Percentiles rank a stretch among this genome's conserved stretches.
Conservation (phyloP, 2,113 vertebrate species). For the Actenoides hombroni region DNA sequence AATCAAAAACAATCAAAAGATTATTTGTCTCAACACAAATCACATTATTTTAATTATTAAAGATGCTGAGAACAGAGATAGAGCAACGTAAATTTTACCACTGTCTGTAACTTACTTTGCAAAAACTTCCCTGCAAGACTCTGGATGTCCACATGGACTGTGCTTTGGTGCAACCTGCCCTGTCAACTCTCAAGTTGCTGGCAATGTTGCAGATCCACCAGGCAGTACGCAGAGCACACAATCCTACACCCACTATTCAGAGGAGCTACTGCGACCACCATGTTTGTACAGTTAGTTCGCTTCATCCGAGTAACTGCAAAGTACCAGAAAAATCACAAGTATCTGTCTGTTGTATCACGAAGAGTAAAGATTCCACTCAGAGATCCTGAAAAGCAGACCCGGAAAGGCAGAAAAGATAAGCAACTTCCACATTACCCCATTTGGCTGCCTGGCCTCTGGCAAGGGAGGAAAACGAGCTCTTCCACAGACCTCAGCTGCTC, state of each 20-base stretch:
- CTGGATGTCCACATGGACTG: background rate
- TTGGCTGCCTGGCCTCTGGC: background rate
- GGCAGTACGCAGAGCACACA: rapidly evolving
- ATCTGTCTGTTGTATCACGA: background rate
- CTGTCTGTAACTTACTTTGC: background rate
- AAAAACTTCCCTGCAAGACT: background rate
- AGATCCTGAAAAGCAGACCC: background rate
- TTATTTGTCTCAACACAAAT: background rate
- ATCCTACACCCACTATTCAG: background rate
- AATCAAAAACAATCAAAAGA: background rate
- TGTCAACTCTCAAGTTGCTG: background rate
- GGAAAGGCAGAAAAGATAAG: background rate
- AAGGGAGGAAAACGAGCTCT: background rate
- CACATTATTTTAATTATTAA: background rate
- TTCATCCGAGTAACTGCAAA: background rate
- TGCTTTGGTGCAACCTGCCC: background rate
- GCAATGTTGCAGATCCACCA: rapidly evolving
- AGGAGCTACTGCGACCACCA: background rate
- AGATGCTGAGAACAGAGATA: background rate
- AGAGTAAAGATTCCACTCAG: background rate
- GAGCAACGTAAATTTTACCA: background rate
- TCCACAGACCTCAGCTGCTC: background rate
- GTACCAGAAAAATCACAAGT: background rate
- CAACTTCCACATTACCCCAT: background rate
- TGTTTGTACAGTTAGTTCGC: background rate